A percentile compares a stretch with the other conserved stretches of the same genome.
phyloP scores from a whole-genome alignment of 2,113 vertebrate species.

The Trogon surrucura region DNA sequence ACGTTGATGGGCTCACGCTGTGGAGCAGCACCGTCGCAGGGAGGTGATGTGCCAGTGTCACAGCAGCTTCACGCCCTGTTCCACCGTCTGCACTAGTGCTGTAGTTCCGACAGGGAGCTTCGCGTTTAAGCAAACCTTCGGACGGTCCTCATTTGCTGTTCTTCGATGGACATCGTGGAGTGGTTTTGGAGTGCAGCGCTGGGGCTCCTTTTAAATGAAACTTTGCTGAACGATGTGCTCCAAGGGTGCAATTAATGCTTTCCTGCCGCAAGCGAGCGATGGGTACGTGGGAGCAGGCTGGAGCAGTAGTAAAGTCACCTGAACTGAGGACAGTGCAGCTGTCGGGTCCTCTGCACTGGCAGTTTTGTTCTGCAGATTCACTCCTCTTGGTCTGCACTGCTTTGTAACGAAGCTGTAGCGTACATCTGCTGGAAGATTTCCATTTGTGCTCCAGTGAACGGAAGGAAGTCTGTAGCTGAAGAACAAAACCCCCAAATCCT shows the following conservation, averaged over 20 bases:
- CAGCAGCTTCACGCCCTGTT: neutral
- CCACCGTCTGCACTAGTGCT: neutral
- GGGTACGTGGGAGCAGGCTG: neutral
- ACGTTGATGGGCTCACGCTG: neutral
- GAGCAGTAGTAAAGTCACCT: neutral
- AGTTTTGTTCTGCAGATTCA: neutral
- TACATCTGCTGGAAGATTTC: neutral
- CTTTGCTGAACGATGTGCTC: neutral
- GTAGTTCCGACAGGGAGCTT: neutral
- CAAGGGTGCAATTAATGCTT: neutral
- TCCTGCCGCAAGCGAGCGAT: neutral
- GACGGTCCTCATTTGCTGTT: neutral
- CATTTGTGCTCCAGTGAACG: neutral
- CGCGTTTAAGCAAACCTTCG: neutral
- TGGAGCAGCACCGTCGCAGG: neutral
- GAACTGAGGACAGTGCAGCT: neutral
- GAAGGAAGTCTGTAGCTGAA: neutral
- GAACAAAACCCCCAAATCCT: neutral
- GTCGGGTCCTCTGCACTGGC: neutral
- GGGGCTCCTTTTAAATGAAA: neutral
- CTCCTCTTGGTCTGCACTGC: neutral
- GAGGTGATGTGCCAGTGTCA: neutral
- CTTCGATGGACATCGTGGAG: neutral
- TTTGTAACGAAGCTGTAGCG: neutral
- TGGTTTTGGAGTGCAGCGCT: neutral